A percentile compares a stretch with the other conserved stretches of the same genome.
Evolutionary conservation across 2,113 vertebrate genomes (phyloP).

Genomic region (Tragelaphus buxtoni): DNA sequence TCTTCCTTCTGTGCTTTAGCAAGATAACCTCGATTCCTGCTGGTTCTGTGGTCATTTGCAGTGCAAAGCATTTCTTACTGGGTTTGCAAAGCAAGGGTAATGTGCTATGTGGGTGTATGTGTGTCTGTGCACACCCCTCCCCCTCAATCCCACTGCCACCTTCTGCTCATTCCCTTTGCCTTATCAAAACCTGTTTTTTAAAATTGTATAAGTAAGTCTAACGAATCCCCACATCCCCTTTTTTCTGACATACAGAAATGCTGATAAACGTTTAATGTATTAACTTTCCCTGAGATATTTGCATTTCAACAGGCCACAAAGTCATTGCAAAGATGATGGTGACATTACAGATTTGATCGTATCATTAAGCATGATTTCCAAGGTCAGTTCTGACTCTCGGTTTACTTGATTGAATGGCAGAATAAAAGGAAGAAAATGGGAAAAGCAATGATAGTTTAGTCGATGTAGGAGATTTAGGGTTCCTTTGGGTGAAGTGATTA

Average conservation of each 20-base stretch:
- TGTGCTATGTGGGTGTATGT: conserved; percentile 35
- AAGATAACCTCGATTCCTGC: conserved; percentile 64
- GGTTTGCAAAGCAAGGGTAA: conserved; percentile 70
- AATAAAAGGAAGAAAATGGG: conserved; percentile 15
- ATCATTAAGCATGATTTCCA: neutral
- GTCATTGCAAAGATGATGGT: neutral
- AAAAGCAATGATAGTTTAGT: neutral
- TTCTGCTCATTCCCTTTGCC: neutral
- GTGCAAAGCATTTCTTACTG: conserved; percentile 63
- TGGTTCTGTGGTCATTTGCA: conserved; percentile 57
- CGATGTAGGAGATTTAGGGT: neutral
- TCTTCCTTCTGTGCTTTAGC: conserved; percentile 70
- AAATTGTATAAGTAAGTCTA: neutral
- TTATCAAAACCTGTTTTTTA: conserved; percentile 21
- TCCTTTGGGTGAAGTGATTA: neutral
- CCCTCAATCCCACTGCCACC: neutral
- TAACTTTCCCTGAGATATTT: conserved; percentile 21
- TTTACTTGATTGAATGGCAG: neutral
- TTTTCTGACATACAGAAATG: neutral
- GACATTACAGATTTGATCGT: neutral
- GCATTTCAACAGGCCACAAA: conserved; percentile 1
- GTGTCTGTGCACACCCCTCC: conserved; percentile 6
- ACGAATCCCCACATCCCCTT: neutral
- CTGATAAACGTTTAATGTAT: conserved; percentile 1
- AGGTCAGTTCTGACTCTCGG: neutral